Evolutionary conservation across 2,888 invertebrate genomes (phyloP).

Genomic region (Epinotia nisella): DNA sequence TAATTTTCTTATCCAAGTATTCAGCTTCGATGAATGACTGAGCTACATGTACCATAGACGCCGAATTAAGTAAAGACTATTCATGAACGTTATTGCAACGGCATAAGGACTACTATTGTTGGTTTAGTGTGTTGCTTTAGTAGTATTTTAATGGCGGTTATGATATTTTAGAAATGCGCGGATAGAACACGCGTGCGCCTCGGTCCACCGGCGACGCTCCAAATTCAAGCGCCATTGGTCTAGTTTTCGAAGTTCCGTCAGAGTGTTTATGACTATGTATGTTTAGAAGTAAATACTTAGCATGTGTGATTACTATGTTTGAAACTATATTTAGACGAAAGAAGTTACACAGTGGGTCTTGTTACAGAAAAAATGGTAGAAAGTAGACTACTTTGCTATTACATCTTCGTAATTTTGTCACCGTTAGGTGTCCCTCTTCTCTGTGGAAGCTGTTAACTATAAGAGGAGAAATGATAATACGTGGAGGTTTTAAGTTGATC

Average conservation of each 20-base stretch:
- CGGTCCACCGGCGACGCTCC: slow-evolving; percentile 21
- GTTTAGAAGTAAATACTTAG: neutral
- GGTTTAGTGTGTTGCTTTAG: neutral
- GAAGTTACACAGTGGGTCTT: too few relatives aligned
- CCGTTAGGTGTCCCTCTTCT: too few relatives aligned
- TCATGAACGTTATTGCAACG: neutral
- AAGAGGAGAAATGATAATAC: too few relatives aligned
- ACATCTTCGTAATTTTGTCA: too few relatives aligned
- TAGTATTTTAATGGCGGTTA: neutral
- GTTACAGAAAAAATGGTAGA: too few relatives aligned
- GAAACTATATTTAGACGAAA: too few relatives aligned
- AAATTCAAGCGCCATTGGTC: slow-evolving; percentile 13
- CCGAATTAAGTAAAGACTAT: neutral
- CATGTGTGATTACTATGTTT: neutral
- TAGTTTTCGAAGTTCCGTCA: slow-evolving; percentile 15
- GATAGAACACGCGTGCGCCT: neutral
- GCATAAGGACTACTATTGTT: neutral
- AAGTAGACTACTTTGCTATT: too few relatives aligned
- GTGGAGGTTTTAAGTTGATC: too few relatives aligned
- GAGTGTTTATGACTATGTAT: slow-evolving; percentile 3
- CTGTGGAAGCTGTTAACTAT: too few relatives aligned
- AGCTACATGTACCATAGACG: too few relatives aligned
- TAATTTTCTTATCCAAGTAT: neutral
- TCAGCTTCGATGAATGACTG: slow-evolving; percentile 1
- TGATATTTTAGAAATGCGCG: slow-evolving; percentile 1